phyloP scores from a whole-genome alignment of 1,140 invertebrate genomes.

The Rhynchophorus ferrugineus region DNA sequence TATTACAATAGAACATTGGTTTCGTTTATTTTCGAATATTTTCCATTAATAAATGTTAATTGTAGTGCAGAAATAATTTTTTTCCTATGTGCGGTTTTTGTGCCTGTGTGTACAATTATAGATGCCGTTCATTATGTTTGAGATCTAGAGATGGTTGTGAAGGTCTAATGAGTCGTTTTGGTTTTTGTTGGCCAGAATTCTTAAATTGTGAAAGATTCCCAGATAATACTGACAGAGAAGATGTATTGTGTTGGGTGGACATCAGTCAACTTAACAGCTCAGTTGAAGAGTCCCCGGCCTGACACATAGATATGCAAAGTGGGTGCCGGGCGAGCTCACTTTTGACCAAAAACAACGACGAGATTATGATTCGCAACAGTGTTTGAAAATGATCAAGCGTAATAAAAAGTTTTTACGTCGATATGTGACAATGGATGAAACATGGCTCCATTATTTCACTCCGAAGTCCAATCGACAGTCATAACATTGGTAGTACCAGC shows the following conservation, averaged over 20 bases:
- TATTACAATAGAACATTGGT: no score
- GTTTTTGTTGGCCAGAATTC: slow-evolving; percentile 88
- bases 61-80: slow-evolving; percentile 91
- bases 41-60: slow-evolving; percentile 91
- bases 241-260: slow-evolving; percentile 75
- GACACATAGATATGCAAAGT: no score
- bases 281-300: no score
- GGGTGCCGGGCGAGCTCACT: no score
- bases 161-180: slow-evolving; percentile 83
- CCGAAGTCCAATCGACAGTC: no score
- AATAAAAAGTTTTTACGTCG: no score
- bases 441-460: no score
- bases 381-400: no score
- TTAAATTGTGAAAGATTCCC: slow-evolving; percentile 90
- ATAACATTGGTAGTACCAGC: no score
- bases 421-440: no score
- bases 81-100: slow-evolving; percentile 94
- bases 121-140: slow-evolving; percentile 76
- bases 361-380: no score
- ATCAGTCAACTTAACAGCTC: slow-evolving; percentile 29
- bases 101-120: slow-evolving; percentile 91
- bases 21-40: slow-evolving; percentile 92
- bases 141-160: slow-evolving; percentile 87
- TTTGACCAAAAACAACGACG: no score
- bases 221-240: slow-evolving; percentile 52